phyloP scores from a whole-genome alignment of 1,140 invertebrate genomes.

The Zaprionus ornatus region DNA sequence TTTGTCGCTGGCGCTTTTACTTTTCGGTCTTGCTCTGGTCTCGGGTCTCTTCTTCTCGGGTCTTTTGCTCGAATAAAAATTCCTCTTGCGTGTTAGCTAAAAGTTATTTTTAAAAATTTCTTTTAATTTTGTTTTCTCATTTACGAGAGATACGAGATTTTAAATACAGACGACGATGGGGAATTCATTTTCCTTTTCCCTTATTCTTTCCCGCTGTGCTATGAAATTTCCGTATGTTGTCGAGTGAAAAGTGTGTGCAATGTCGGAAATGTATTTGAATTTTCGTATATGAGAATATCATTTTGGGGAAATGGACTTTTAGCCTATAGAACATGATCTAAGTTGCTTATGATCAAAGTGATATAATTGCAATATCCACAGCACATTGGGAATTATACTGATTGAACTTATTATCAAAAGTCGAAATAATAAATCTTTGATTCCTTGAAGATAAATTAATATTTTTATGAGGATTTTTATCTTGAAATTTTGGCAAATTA shows the following conservation, averaged over 20 bases:
- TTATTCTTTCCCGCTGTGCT: constrained; percentile 19
- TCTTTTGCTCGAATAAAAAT: constrained; percentile 81
- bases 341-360: background rate
- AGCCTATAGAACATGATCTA: background rate
- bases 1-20: constrained; percentile 63
- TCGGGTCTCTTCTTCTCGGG: constrained; percentile 38
- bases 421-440: too few relatives aligned
- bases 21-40: constrained; percentile 43
- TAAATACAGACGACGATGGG: constrained; percentile 52
- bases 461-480: too few relatives aligned
- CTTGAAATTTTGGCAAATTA: too few relatives aligned
- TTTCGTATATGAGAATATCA: background rate
- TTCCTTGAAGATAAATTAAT: too few relatives aligned
- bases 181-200: constrained; percentile 29
- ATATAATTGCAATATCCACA: too few relatives aligned
- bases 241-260: constrained; percentile 17
- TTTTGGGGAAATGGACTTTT: background rate
- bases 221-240: constrained; percentile 44
- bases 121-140: constrained; percentile 69
- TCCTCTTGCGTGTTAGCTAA: constrained; percentile 83
- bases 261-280: constrained; percentile 5
- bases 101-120: constrained; percentile 84
- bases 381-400: too few relatives aligned
- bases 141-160: constrained; percentile 70
- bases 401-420: too few relatives aligned